phyloP scores from a whole-genome alignment of 2,113 vertebrate genomes.

The Tylochromis polylepis region DNA sequence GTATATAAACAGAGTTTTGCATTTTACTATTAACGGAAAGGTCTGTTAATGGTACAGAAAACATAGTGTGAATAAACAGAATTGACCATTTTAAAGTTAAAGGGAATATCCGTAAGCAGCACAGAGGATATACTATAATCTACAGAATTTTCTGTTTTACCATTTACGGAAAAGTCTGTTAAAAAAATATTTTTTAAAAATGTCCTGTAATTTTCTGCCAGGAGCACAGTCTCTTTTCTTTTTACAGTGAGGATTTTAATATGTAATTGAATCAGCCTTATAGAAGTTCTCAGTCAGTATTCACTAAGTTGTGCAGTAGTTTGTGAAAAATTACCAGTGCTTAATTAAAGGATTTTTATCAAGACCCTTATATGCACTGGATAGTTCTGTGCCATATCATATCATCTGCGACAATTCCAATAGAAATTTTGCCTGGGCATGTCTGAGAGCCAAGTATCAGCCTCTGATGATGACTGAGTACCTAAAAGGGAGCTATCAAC shows the following conservation, averaged over 20 bases:
- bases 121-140: neutral
- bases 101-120: neutral
- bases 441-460: neutral
- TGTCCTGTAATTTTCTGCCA: too few species aligned
- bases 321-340: neutral
- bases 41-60: neutral
- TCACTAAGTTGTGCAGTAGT: neutral
- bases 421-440: neutral
- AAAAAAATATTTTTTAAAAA: neutral
- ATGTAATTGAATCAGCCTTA: neutral
- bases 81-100: neutral
- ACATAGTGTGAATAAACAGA: neutral
- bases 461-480: neutral
- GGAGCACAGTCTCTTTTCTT: neutral
- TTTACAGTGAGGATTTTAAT: neutral
- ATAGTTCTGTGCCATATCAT: neutral
- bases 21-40: neutral
- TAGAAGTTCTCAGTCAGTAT: neutral
- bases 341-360: neutral
- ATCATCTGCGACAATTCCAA: neutral
- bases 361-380: neutral
- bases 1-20: neutral
- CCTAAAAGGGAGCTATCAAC: neutral
- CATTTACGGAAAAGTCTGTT: neutral
- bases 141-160: neutral